A percentile compares a stretch with the other conserved stretches of the same genome.
These are phyloP conservation scores for Sinocyclocheilus rhinocerous DNA, from an alignment of 2,113 vertebrate genomes.

Conservation along the genomic window DNA sequence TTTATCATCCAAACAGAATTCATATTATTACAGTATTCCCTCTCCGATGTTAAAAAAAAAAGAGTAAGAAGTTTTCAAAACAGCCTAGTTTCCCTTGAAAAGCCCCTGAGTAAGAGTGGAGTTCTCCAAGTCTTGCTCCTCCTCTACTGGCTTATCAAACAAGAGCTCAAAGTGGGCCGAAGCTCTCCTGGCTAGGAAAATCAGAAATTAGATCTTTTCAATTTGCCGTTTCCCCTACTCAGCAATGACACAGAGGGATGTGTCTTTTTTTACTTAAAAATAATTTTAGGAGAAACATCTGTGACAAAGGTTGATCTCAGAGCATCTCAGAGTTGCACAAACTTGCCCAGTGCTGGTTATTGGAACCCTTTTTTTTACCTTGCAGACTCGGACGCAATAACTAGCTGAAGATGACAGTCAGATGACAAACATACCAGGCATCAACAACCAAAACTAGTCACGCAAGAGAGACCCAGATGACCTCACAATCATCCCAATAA, in stretches of 20 bases:
- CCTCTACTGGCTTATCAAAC: slow-evolving; percentile 73
- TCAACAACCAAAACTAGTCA: too few relatives aligned
- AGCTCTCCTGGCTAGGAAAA: background rate
- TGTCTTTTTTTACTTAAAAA: too few relatives aligned
- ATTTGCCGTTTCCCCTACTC: background rate
- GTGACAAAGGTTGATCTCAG: too few relatives aligned
- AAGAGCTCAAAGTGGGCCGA: slow-evolving; percentile 76
- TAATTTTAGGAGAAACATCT: too few relatives aligned
- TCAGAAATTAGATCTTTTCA: background rate
- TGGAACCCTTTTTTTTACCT: too few relatives aligned
- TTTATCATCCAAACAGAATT: background rate
- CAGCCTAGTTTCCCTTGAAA: background rate
- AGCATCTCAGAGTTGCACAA: too few relatives aligned
- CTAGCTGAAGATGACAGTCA: too few relatives aligned
- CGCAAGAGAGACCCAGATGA: too few relatives aligned
- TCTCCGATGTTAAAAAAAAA: background rate
- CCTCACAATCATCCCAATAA: too few relatives aligned
- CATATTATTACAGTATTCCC: background rate
- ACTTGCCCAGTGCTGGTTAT: too few relatives aligned
- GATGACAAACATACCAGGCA: too few relatives aligned
- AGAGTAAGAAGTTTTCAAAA: background rate
- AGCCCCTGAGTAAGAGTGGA: slow-evolving; percentile 37
- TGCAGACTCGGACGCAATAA: too few relatives aligned
- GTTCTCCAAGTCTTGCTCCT: slow-evolving; percentile 59
- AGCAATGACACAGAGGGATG: background rate